phyloP scores from a whole-genome alignment of 2,797 vertebrate genomes.

The Hirundo rustica region DNA sequence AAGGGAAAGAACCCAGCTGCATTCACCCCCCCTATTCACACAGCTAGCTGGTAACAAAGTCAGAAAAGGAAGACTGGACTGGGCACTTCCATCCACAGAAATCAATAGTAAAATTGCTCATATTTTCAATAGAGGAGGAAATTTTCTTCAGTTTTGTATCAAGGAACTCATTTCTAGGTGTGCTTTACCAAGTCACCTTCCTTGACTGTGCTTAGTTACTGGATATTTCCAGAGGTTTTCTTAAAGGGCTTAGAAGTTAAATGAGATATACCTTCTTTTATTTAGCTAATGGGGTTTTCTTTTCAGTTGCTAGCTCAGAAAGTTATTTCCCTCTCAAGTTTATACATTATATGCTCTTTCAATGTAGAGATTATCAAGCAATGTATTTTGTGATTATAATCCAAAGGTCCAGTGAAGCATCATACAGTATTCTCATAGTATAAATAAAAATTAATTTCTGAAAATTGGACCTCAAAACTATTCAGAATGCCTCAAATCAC shows the following conservation, averaged over 20 bases:
- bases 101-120: background rate
- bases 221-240: background rate
- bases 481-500: background rate
- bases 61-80: background rate
- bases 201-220: background rate
- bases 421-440: background rate
- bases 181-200: background rate
- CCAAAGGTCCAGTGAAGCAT: background rate
- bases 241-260: background rate
- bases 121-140: background rate
- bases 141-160: background rate
- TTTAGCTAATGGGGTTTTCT: background rate
- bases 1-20: background rate
- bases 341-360: background rate
- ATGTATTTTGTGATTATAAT: background rate
- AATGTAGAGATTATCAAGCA: background rate
- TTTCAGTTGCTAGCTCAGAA: background rate
- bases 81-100: background rate
- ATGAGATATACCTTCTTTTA: background rate
- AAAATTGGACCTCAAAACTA: background rate
- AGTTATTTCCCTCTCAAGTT: background rate
- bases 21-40: rapidly evolving
- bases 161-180: background rate
- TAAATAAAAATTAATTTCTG: background rate
- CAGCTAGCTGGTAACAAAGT: background rate